Evolutionary conservation across 2,797 vertebrate genomes (phyloP).

Genomic region (Florisuga fusca): DNA sequence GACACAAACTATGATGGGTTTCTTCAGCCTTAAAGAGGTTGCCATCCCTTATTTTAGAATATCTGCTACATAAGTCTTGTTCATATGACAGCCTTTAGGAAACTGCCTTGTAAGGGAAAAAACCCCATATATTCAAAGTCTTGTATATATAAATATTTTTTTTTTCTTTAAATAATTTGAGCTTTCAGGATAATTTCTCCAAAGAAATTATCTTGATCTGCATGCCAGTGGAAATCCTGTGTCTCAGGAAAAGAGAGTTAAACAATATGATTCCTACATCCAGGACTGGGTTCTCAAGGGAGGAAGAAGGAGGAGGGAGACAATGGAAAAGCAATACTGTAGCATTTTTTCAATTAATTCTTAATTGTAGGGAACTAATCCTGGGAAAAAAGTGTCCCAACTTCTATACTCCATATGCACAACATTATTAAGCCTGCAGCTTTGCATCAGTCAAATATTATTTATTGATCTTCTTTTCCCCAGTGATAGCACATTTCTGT

Average conservation of each 20-base stretch:
- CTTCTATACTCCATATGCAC: neutral
- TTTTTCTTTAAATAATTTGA: constrained; percentile 3
- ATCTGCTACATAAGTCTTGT: constrained; percentile 40
- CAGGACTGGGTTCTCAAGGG: neutral
- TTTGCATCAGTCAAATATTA: neutral
- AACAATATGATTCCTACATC: constrained; percentile 16
- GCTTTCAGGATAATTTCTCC: constrained; percentile 47
- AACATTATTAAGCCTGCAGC: neutral
- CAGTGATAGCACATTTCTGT: neutral
- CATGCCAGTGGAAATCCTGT: constrained; percentile 21
- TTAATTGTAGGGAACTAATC: neutral
- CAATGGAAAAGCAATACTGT: neutral
- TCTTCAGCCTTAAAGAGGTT: constrained; percentile 60
- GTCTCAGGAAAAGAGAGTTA: constrained; percentile 23
- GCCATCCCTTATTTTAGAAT: constrained; percentile 52
- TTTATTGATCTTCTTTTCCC: neutral
- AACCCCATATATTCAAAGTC: accelerated
- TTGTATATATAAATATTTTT: too few species aligned
- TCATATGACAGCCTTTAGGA: constrained; percentile 67
- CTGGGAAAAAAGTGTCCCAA: neutral
- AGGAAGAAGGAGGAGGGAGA: neutral
- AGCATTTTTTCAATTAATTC: neutral
- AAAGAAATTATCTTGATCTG: constrained; percentile 34
- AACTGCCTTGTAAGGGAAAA: constrained; percentile 21
- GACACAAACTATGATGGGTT: constrained; percentile 1